Evolutionary conservation across 2,113 vertebrate genomes (phyloP).

Genomic region (Spea bombifrons): DNA sequence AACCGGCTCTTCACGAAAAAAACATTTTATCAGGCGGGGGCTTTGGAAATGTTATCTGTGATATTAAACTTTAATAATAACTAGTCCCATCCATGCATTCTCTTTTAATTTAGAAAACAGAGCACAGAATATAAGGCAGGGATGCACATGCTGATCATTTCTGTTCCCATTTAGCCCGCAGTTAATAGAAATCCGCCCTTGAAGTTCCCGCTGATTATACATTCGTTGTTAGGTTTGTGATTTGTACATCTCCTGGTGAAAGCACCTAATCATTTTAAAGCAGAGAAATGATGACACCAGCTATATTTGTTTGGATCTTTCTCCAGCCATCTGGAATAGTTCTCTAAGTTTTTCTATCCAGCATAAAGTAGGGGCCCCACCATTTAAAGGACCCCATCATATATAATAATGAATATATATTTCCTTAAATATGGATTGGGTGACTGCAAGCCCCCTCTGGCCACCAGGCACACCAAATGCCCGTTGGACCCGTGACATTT

Average conservation of each 20-base stretch:
- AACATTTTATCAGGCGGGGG: not conserved
- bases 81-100: conserved; percentile 9
- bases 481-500: no score
- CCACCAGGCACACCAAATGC: no score
- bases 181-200: conserved; percentile 2
- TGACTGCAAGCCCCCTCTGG: no score
- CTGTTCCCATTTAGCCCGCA: not conserved
- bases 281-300: not conserved
- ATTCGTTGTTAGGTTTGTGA: not conserved
- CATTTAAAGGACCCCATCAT: no score
- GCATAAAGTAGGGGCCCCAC: no score
- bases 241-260: not conserved
- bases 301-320: not conserved
- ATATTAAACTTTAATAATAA: conserved; percentile 39
- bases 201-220: not conserved
- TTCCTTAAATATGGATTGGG: no score
- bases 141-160: not conserved
- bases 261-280: not conserved
- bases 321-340: not conserved
- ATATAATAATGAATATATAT: no score
- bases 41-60: conserved; percentile 17
- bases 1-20: not conserved
- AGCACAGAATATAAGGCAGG: not conserved
- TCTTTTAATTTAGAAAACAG: conserved; percentile 7
- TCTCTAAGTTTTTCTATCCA: not conserved